Conservation (phyloP, 2,797 vertebrate genomes). For the Hypotaenidia okinawae region DNA sequence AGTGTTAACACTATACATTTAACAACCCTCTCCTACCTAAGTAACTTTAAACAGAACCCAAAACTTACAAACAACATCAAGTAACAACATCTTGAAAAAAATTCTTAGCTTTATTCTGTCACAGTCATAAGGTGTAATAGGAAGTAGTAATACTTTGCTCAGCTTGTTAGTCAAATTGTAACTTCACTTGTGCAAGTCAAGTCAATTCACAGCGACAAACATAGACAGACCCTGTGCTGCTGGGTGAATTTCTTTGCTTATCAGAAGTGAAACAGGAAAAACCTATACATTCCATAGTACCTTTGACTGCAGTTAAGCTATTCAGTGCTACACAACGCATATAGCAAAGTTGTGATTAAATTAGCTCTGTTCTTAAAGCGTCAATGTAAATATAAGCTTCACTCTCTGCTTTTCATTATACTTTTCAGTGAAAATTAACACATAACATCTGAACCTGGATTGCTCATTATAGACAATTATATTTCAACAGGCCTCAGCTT, state of each 20-base stretch:
- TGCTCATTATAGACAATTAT: not conserved
- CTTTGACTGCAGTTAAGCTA: not conserved
- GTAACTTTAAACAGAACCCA: not conserved
- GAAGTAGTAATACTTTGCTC: not conserved
- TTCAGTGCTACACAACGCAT: not conserved
- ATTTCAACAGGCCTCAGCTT: not conserved
- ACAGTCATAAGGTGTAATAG: not conserved
- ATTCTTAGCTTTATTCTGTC: not conserved
- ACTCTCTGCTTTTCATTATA: not conserved
- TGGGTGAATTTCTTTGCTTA: not conserved
- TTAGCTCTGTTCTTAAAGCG: not conserved
- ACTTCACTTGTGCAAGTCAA: not conserved
- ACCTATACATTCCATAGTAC: not conserved
- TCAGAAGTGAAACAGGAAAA: not conserved
- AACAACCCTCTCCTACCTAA: not conserved
- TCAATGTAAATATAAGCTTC: not conserved
- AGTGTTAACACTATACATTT: not conserved
- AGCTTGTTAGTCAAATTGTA: not conserved
- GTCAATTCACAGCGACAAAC: not conserved
- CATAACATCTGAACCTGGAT: not conserved
- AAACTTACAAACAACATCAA: not conserved
- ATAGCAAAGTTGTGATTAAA: not conserved
- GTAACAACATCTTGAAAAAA: rapidly evolving
- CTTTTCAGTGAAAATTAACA: not conserved
- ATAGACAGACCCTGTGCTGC: not conserved